These are phyloP conservation scores for Empidonax alnorum DNA, from an alignment of 2,113 vertebrate species.

Conservation along the genomic window DNA sequence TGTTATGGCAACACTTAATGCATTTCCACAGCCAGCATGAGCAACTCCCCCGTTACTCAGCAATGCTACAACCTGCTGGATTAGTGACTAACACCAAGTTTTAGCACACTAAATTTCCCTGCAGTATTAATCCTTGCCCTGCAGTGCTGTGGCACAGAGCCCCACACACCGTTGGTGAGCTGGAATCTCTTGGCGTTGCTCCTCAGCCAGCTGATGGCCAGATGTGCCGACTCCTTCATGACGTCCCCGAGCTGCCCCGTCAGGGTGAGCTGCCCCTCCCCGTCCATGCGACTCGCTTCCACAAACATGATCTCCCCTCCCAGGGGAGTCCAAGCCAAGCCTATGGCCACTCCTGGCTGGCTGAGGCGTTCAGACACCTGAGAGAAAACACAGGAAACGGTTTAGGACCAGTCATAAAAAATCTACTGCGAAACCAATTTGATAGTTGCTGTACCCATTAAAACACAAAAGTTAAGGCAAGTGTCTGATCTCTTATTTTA, in stretches of 20 bases:
- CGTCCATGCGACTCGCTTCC: conserved; percentile 94
- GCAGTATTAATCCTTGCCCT: neutral
- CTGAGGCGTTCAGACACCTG: conserved; percentile 92
- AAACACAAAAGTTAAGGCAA: neutral
- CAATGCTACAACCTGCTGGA: too few species aligned
- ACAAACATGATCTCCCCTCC: conserved; percentile 99
- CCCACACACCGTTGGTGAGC: conserved; percentile 81
- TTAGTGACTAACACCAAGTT: too few species aligned
- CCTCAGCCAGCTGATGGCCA: conserved; percentile 96
- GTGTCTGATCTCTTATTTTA: neutral
- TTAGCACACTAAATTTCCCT: neutral
- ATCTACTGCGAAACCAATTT: neutral
- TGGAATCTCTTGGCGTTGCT: conserved; percentile 91
- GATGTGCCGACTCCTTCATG: conserved; percentile 97
- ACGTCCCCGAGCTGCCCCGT: conserved; percentile 94
- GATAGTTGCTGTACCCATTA: neutral
- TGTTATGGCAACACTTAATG: neutral
- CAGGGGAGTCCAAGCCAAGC: conserved; percentile 93
- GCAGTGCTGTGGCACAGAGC: neutral
- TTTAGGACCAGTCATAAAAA: neutral
- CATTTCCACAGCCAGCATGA: fast-evolving
- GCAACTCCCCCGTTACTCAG: neutral
- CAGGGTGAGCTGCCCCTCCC: conserved; percentile 92
- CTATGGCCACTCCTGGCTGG: conserved; percentile 93
- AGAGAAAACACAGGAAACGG: neutral